A percentile compares a stretch with the other conserved stretches of the same genome.
Evolutionary conservation across 1,140 invertebrate species (phyloP).

Genomic region (Platyscapa corneri): DNA sequence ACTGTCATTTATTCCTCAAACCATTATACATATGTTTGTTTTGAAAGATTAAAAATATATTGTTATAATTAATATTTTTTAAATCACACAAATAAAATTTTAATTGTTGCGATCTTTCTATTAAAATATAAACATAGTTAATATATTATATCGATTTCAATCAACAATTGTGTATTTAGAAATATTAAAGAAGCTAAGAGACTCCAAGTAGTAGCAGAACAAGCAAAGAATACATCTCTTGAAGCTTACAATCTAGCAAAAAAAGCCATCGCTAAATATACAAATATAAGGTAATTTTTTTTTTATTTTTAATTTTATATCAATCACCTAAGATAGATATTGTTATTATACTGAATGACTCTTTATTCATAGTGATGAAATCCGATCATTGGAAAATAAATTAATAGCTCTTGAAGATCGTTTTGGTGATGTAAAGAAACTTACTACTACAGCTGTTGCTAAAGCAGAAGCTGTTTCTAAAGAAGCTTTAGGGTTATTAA

Average conservation of each 20-base stretch:
- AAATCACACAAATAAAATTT: neutral
- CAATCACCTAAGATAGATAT: neutral
- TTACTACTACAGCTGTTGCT: constrained; percentile 82
- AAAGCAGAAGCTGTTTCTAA: constrained; percentile 85
- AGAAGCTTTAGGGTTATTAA: constrained; percentile 85
- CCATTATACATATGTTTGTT: too few species aligned
- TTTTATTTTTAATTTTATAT: constrained; percentile 58
- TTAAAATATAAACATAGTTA: neutral
- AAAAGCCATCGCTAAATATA: constrained; percentile 86
- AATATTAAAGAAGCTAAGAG: constrained; percentile 84
- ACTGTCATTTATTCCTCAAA: neutral
- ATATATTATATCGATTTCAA: neutral
- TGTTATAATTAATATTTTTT: too few species aligned
- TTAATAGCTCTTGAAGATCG: constrained; percentile 74
- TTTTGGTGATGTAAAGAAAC: constrained; percentile 77
- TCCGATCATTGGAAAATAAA: constrained; percentile 79
- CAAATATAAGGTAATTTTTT: constrained; percentile 79
- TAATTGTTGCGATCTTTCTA: neutral
- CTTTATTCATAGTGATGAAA: constrained; percentile 76
- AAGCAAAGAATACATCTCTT: constrained; percentile 87
- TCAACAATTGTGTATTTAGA: constrained; percentile 63
- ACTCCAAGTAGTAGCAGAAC: constrained; percentile 84
- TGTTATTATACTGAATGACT: neutral
- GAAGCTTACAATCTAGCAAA: constrained; percentile 88
- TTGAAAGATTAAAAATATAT: too few species aligned